These are phyloP conservation scores for Enteromius anoplus DNA, from an alignment of 2,797 vertebrate species.

Conservation along the genomic window DNA sequence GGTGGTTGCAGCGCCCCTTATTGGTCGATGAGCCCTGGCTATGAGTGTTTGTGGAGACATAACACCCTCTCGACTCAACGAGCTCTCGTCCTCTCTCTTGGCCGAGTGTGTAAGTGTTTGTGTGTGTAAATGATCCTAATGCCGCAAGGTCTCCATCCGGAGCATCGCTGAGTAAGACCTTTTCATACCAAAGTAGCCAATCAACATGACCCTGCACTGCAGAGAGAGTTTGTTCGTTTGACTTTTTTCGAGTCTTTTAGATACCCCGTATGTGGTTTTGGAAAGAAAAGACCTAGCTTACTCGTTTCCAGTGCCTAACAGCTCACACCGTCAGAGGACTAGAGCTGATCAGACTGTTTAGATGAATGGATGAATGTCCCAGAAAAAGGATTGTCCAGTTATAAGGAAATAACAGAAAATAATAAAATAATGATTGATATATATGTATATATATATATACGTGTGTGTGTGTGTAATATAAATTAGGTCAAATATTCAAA, in stretches of 20 bases:
- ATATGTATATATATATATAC: no score
- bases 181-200: slow-evolving; percentile 42
- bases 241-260: slow-evolving; percentile 41
- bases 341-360: slow-evolving; percentile 13
- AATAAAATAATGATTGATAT: background rate
- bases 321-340: background rate
- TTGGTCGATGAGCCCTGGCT: slow-evolving; percentile 3
- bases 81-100: slow-evolving; percentile 16
- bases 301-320: slow-evolving; percentile 23
- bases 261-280: slow-evolving; percentile 42
- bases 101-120: background rate
- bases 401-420: background rate
- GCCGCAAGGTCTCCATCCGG: slow-evolving; percentile 19
- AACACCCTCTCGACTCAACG: slow-evolving; percentile 27
- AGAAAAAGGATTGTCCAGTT: background rate
- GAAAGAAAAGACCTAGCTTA: slow-evolving; percentile 13
- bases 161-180: slow-evolving; percentile 42
- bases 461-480: no score
- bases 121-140: slow-evolving; percentile 14
- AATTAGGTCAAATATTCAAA: no score
- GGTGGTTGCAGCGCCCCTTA: background rate
- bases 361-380: background rate
- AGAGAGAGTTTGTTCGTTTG: slow-evolving; percentile 25
- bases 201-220: slow-evolving; percentile 24
- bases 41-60: slow-evolving; percentile 27